These are phyloP conservation scores for Matsumurasca onukii DNA, from an alignment of 1,140 invertebrate genomes.

Conservation along the genomic window DNA sequence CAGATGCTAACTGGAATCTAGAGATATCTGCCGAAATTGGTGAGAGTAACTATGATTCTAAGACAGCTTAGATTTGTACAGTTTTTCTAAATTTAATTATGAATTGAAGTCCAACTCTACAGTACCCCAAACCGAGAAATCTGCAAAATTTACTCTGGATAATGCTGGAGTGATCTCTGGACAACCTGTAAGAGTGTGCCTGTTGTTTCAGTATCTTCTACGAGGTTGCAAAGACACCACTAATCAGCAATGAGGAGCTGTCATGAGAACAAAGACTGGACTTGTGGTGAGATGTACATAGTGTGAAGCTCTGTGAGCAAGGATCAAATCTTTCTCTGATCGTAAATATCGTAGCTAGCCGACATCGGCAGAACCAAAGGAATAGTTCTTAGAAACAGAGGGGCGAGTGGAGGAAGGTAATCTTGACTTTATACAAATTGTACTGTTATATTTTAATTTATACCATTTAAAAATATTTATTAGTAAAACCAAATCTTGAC, in stretches of 20 bases:
- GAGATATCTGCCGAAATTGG: too few relatives aligned
- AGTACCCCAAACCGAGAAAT: background rate
- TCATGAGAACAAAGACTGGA: conserved; percentile 29
- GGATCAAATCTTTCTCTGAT: background rate
- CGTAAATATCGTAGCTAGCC: background rate
- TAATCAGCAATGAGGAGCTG: conserved; percentile 38
- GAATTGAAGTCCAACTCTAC: too few relatives aligned
- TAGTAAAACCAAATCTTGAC: too few relatives aligned
- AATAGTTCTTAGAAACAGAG: background rate
- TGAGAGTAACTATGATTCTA: background rate
- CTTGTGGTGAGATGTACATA: background rate
- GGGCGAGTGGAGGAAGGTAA: background rate
- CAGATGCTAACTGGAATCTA: too few relatives aligned
- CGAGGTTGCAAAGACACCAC: conserved; percentile 38
- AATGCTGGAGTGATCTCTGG: background rate
- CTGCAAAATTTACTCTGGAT: background rate
- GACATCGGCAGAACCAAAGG: background rate
- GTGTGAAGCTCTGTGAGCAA: too few relatives aligned
- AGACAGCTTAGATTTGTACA: background rate
- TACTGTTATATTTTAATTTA: background rate
- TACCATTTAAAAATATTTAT: too few relatives aligned
- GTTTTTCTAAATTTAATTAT: background rate
- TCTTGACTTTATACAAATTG: background rate
- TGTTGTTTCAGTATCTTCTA: conserved; percentile 21
- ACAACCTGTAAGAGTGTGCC: background rate